Evolutionary conservation across 1,140 invertebrate species (phyloP).

Genomic region (Scaptodrosophila lebanonensis): DNA sequence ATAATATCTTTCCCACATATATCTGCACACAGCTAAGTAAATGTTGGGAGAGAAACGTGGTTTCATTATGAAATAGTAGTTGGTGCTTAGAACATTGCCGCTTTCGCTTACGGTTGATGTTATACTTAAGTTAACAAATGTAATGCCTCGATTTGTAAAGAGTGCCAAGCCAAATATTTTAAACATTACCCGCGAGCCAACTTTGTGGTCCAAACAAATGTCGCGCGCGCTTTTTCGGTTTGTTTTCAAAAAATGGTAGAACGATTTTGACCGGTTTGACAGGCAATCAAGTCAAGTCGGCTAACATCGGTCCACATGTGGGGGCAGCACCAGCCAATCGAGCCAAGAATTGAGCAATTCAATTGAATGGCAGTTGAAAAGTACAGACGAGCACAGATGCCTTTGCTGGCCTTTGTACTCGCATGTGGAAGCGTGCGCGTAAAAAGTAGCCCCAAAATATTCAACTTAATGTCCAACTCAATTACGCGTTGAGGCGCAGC

Average conservation of each 20-base stretch:
- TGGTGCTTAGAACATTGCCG: no score
- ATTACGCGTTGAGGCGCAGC: conserved; percentile 70
- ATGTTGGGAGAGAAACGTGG: no score
- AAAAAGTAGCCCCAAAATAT: conserved; percentile 62
- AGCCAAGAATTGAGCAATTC: conserved; percentile 54
- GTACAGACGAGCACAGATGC: conserved; percentile 6
- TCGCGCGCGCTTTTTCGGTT: conserved; percentile 42
- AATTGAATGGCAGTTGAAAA: conserved; percentile 27
- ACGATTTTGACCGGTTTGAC: conserved; percentile 66
- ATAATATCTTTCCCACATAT: no score
- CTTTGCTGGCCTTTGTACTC: conserved; percentile 26
- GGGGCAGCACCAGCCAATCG: conserved; percentile 15
- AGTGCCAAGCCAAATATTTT: conserved; percentile 25
- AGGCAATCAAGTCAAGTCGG: background rate
- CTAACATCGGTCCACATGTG: conserved; percentile 6
- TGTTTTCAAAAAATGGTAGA: conserved; percentile 70
- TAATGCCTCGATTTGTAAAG: no score
- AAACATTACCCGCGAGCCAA: no score
- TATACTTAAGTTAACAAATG: no score
- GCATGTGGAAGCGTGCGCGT: conserved; percentile 45
- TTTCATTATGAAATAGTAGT: no score
- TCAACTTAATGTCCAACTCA: conserved; percentile 71
- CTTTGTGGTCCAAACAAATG: no score
- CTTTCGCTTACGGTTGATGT: no score
- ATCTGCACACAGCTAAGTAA: no score